phyloP scores from a whole-genome alignment of 2,113 vertebrate species.

The Eulemur macaco region DNA sequence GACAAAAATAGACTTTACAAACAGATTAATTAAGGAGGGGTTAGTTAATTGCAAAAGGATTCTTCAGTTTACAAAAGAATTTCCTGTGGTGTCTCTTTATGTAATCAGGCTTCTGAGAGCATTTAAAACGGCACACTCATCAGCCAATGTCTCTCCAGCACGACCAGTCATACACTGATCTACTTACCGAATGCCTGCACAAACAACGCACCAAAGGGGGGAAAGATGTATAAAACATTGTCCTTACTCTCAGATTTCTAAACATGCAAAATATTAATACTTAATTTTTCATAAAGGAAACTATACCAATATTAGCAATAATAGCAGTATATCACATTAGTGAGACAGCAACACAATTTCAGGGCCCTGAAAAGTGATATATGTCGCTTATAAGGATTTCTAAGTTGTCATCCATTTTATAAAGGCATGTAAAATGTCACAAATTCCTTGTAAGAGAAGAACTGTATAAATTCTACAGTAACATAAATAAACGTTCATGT shows the following conservation, averaged over 20 bases:
- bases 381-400: neutral
- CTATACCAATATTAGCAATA: neutral
- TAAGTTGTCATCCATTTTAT: neutral
- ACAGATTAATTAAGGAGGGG: neutral
- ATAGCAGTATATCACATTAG: too few species aligned
- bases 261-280: neutral
- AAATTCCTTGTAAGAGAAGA: neutral
- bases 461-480: neutral
- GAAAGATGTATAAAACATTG: accelerated
- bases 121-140: neutral
- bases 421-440: neutral
- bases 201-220: neutral
- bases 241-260: neutral
- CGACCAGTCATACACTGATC: accelerated
- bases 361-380: neutral
- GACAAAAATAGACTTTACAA: neutral
- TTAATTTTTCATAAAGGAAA: neutral
- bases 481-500: neutral
- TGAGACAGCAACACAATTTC: neutral
- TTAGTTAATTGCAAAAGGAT: neutral
- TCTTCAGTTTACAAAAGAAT: neutral
- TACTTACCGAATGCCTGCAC: neutral
- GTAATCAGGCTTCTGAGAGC: neutral
- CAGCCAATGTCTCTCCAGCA: neutral
- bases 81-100: neutral